These are phyloP conservation scores for Lathronympha strigana DNA, from an alignment of 2,888 invertebrate genomes.

Conservation along the genomic window DNA sequence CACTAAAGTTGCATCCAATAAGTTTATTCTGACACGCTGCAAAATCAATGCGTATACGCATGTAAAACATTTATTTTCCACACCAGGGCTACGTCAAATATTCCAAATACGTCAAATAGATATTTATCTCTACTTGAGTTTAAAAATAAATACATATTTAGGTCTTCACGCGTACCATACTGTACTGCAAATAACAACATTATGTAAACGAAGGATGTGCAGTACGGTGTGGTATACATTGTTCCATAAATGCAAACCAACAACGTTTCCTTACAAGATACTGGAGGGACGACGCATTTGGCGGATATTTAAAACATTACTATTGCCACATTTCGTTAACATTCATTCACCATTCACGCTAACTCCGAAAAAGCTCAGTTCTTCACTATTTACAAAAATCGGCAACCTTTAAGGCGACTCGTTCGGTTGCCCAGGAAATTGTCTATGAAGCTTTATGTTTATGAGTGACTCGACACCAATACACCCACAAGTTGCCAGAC, in stretches of 20 bases:
- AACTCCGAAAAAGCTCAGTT: conserved; percentile 31
- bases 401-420: conserved; percentile 9
- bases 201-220: neutral
- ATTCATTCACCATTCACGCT: conserved; percentile 11
- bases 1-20: conserved; percentile 10
- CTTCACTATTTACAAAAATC: conserved; percentile 30
- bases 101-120: conserved; percentile 25
- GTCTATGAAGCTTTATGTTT: conserved; percentile 13
- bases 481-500: neutral
- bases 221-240: neutral
- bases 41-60: conserved; percentile 9
- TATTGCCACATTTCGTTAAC: conserved; percentile 14
- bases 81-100: conserved; percentile 32
- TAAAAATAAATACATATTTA: conserved; percentile 26
- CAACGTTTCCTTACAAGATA: conserved; percentile 23
- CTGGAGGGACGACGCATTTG: conserved; percentile 36
- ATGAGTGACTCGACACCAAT: conserved; percentile 10
- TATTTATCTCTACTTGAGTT: conserved; percentile 2
- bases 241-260: conserved; percentile 32
- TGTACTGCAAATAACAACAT: neutral
- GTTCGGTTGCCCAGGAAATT: conserved; percentile 4
- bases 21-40: conserved; percentile 25
- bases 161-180: neutral
- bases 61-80: conserved; percentile 20
- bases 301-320: conserved; percentile 10